phyloP scores from a whole-genome alignment of 2,113 vertebrate genomes.

The Sylvilagus bachmani region DNA sequence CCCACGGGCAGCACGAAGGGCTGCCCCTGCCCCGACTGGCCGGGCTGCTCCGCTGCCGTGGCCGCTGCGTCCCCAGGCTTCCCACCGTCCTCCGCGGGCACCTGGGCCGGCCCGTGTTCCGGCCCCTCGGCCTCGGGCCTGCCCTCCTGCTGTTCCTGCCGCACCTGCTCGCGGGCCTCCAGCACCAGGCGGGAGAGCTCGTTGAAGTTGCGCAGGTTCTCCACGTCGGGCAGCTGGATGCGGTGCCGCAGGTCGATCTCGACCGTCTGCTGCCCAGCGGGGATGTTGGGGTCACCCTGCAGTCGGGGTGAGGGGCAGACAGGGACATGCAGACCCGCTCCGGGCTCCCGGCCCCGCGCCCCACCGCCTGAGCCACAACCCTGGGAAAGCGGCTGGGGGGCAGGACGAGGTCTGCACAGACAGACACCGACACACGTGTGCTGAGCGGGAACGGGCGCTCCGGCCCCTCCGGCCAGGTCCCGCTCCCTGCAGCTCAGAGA shows the following conservation, averaged over 20 bases:
- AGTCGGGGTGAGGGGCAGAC: not conserved
- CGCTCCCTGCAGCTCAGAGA: not conserved
- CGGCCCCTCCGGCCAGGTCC: no score
- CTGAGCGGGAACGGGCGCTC: no score
- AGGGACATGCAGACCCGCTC: not conserved
- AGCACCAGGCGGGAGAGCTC: constrained; percentile 94
- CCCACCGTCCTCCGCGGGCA: not conserved
- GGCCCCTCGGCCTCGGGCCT: not conserved
- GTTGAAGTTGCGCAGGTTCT: constrained; percentile 92
- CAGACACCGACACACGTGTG: no score
- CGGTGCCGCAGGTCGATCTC: constrained; percentile 93
- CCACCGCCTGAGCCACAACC: no score
- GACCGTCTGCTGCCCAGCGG: constrained; percentile 96
- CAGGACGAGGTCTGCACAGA: no score
- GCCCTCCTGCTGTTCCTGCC: constrained; percentile 86
- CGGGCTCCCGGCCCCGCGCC: no score
- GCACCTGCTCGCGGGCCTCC: constrained; percentile 92
- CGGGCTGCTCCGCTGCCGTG: constrained; percentile 18
- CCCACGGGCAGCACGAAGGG: constrained; percentile 94
- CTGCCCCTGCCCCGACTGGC: constrained; percentile 83
- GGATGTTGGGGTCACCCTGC: constrained; percentile 98
- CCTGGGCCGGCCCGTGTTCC: not conserved
- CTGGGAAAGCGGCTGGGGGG: no score
- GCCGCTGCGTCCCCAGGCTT: not conserved
- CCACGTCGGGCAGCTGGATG: constrained; percentile 93